Evolutionary conservation across 2,888 invertebrate genomes (phyloP).

Genomic region (Dorcus hopei): DNA sequence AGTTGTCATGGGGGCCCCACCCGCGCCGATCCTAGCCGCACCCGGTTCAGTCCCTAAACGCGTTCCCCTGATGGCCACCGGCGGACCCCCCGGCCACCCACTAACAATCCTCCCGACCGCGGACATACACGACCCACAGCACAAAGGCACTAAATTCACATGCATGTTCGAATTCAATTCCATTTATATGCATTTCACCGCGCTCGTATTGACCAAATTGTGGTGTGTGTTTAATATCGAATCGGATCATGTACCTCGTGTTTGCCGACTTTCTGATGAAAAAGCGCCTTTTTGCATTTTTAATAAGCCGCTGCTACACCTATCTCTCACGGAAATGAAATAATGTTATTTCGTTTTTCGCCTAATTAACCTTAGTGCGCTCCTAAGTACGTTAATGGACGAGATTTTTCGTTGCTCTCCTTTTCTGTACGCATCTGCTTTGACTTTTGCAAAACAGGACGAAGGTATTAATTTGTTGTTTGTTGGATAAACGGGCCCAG

Average conservation of each 20-base stretch:
- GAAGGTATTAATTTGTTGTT: too few species aligned
- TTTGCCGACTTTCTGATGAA: too few species aligned
- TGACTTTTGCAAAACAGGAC: too few species aligned
- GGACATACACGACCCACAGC: constrained; percentile 15
- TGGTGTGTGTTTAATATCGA: constrained; percentile 17
- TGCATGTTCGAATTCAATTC: constrained; percentile 26
- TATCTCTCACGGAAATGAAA: too few species aligned
- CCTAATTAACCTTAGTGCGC: too few species aligned
- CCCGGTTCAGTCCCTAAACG: constrained; percentile 32
- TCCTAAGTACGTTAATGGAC: too few species aligned
- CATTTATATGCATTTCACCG: constrained; percentile 24
- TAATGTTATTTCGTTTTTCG: too few species aligned
- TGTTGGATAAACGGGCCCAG: too few species aligned
- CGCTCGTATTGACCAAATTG: constrained; percentile 12
- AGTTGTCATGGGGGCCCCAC: constrained; percentile 37
- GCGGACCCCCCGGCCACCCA: constrained; percentile 16
- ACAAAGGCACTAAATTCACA: constrained; percentile 22
- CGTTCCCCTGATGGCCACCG: constrained; percentile 25
- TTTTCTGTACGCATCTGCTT: too few species aligned
- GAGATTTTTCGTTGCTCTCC: too few species aligned
- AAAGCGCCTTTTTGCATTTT: too few species aligned
- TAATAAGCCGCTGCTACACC: too few species aligned
- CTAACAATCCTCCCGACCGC: constrained; percentile 14
- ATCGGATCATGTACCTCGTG: neutral
- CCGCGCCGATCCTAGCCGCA: constrained; percentile 46